phyloP scores from a whole-genome alignment of 53 echinoderm and acorn worm genomes.

The Temnopleurus reevesii region DNA sequence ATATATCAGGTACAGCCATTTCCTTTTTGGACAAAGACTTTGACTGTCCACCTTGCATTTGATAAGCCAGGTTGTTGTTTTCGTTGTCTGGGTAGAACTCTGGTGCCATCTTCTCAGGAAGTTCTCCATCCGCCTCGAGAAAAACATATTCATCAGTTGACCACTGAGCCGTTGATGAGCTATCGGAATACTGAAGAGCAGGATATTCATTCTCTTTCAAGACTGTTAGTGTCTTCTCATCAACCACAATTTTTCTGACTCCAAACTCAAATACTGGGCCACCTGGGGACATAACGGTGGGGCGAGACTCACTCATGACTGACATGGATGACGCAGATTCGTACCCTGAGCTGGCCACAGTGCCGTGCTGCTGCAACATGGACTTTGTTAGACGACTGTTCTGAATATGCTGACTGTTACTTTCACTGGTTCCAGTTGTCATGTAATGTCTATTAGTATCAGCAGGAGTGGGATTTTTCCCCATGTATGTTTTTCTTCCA shows the following conservation, averaged over 20 bases:
- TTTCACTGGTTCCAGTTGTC: background rate
- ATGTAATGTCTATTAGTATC: background rate
- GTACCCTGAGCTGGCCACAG: conserved; percentile 26
- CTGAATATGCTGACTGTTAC: background rate
- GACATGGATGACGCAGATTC: conserved; percentile 32
- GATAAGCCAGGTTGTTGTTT: background rate
- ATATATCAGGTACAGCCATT: background rate
- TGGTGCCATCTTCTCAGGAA: background rate
- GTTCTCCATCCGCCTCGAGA: background rate
- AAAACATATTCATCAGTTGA: background rate
- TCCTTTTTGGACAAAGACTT: background rate
- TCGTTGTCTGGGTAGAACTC: background rate
- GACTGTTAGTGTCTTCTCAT: background rate
- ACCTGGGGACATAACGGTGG: background rate
- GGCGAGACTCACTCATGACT: background rate
- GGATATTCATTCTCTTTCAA: background rate
- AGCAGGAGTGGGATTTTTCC: background rate
- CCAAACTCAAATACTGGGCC: background rate
- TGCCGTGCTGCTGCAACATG: background rate
- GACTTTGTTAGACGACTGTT: background rate
- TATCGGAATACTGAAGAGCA: conserved; percentile 2
- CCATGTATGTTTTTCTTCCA: background rate
- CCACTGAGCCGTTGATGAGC: too few relatives aligned
- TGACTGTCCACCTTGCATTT: background rate
- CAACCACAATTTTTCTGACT: background rate